Percentiles rank a stretch among this genome's conserved stretches.
Evolutionary conservation across 2,797 vertebrate species (phyloP).

Genomic region (Ptychadena robeensis): DNA sequence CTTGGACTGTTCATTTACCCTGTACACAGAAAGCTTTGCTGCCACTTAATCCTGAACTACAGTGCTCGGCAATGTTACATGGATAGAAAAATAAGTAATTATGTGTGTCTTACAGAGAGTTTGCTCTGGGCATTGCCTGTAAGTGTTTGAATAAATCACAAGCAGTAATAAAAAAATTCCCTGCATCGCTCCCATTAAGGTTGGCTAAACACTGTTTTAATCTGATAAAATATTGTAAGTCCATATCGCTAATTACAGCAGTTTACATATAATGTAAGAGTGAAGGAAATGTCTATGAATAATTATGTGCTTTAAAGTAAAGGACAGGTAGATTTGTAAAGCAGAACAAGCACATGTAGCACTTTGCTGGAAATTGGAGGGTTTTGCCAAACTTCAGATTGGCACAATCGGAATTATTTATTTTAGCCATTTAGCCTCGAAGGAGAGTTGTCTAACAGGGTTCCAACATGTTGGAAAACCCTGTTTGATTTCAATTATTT

Average conservation of each 20-base stretch:
- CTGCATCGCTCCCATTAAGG: background rate
- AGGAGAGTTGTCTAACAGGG: too few species aligned
- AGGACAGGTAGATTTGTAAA: too few species aligned
- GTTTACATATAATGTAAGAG: background rate
- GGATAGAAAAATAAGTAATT: conserved; percentile 39
- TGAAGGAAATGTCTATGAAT: background rate
- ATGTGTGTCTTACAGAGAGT: conserved; percentile 26
- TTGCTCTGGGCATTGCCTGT: conserved; percentile 33
- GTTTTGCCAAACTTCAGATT: too few species aligned
- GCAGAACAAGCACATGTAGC: too few species aligned
- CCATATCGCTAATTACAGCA: background rate
- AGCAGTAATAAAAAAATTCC: conserved; percentile 4
- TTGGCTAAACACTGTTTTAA: conserved; percentile 1
- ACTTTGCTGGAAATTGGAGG: too few species aligned
- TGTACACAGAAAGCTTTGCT: background rate
- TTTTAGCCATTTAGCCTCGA: too few species aligned
- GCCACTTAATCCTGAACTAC: background rate
- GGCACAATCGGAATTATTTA: too few species aligned
- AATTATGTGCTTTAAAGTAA: too few species aligned
- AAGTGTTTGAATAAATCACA: conserved; percentile 38
- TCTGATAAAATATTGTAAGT: background rate
- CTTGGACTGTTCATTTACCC: conserved; percentile 52
- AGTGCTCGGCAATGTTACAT: conserved; percentile 27
- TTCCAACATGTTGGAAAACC: too few species aligned
- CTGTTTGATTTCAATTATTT: too few species aligned